These are phyloP conservation scores for Ptilorrhoa leucosticta DNA, from an alignment of 2,113 vertebrate species.

Conservation along the genomic window DNA sequence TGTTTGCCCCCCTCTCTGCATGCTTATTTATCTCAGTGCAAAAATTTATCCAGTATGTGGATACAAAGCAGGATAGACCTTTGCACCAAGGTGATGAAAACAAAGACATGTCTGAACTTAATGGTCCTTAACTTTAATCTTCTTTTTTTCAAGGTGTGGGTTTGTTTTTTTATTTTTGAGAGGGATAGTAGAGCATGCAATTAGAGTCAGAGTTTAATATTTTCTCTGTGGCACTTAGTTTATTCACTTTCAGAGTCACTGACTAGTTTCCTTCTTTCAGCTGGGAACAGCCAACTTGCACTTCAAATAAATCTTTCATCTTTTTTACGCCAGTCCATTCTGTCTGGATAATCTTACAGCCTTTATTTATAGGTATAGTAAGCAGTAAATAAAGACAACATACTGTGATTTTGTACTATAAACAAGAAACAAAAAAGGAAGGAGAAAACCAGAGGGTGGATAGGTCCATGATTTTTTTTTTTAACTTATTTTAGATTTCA, in stretches of 20 bases:
- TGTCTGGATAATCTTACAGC: not conserved
- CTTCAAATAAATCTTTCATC: conserved; percentile 29
- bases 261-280: not conserved
- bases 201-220: not conserved
- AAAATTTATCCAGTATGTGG: not conserved
- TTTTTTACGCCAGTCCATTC: not conserved
- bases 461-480: not conserved
- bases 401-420: not conserved
- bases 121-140: not conserved
- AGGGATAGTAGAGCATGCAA: not conserved
- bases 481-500: conserved; percentile 4
- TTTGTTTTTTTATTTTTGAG: not conserved
- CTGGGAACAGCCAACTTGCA: not conserved
- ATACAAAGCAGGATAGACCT: not conserved
- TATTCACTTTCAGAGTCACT: not conserved
- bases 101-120: not conserved
- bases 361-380: conserved; percentile 18
- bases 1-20: not conserved
- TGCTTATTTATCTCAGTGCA: not conserved
- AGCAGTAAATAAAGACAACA: conserved; percentile 35
- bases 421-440: not conserved
- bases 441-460: not conserved
- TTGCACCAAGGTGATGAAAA: not conserved
- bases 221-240: not conserved
- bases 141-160: not conserved